Evolutionary conservation across 2,113 vertebrate genomes (phyloP).

Genomic region (Apteryx mantelli): DNA sequence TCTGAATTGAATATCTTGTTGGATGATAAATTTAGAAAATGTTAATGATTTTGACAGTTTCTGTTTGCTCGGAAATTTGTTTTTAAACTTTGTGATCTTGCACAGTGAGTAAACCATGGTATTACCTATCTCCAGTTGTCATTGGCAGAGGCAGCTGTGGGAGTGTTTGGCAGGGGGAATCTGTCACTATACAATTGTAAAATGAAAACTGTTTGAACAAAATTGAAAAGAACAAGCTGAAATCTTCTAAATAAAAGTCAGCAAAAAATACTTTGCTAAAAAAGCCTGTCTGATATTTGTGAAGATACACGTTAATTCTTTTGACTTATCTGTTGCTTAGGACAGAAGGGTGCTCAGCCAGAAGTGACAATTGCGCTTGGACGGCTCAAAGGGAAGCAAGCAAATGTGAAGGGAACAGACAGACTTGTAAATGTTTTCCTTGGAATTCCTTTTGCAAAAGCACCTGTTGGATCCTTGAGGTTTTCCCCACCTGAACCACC

Average conservation of each 20-base stretch:
- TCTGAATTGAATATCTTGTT: not conserved
- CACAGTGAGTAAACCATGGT: not conserved
- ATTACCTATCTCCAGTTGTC: not conserved
- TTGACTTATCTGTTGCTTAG: not conserved
- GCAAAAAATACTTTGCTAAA: not conserved
- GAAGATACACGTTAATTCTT: not conserved
- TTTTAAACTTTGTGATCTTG: not conserved
- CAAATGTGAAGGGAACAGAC: constrained; percentile 75
- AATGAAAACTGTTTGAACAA: not conserved
- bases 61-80: not conserved
- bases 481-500: constrained; percentile 81
- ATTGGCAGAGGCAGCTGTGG: not conserved
- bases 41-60: not conserved
- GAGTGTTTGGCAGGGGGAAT: not conserved
- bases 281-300: not conserved
- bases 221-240: not conserved
- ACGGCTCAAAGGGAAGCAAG: constrained; percentile 75
- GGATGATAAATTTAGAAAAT: not conserved
- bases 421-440: constrained; percentile 79
- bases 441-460: constrained; percentile 88
- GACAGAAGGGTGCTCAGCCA: constrained; percentile 53
- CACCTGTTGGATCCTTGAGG: constrained; percentile 83
- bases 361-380: constrained; percentile 78
- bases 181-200: not conserved
- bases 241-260: not conserved